Evolutionary conservation across 2,888 invertebrate genomes (phyloP), one percentile per base, ranked within the genome.

Genomic region (Cyaniris semiargus): DNA sequence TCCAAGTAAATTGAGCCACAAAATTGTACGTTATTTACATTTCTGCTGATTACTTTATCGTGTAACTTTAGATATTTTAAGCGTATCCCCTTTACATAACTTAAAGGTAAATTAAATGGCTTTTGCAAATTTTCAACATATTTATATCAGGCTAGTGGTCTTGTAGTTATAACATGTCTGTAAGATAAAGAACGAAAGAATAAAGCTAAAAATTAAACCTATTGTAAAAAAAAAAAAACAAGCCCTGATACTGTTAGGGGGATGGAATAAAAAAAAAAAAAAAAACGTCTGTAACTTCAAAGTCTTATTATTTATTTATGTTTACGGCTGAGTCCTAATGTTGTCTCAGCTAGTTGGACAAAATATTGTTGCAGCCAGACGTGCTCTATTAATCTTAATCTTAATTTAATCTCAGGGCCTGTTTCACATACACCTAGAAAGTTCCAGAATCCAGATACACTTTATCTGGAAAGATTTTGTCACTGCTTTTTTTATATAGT

Each of bases 51-150:
- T 66, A 66, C 27, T 66, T 27, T 27, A 66, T 27, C 34, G 70
- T 38, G n/a, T 71, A 71, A 71, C n/a, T 71, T 71, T 71, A 38
- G 10, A 38, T 71, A 71, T 38, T 71, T 38, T n/a, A n/a, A 34
- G 21, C 38, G 71, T 71, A 34, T 21, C 10, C n/a, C 34, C 71
- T 38, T 71, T 71, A 71, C 10, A 71, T 71, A 71, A 71, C 34
- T 34, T 34, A 31, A 70, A 31, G 34, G 70, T n/a, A 60, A 60
- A 23, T 60, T 23, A 58, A 58, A 60, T 23, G 27, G 31, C 1
- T 27, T 66, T 66, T 31, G 66, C 15, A 4, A 18, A 66, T 27
- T 66, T 18, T 66, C 66, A 66, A 15, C 66, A 27, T n/a, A n/a
- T 66, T 66, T 60, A 13, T 66, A 66, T 44, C 10, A 44, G 13